Evolutionary conservation across 2,888 invertebrate species (phyloP), one percentile per base, ranked within the genome.

Genomic region (Argyra leucocephala): DNA sequence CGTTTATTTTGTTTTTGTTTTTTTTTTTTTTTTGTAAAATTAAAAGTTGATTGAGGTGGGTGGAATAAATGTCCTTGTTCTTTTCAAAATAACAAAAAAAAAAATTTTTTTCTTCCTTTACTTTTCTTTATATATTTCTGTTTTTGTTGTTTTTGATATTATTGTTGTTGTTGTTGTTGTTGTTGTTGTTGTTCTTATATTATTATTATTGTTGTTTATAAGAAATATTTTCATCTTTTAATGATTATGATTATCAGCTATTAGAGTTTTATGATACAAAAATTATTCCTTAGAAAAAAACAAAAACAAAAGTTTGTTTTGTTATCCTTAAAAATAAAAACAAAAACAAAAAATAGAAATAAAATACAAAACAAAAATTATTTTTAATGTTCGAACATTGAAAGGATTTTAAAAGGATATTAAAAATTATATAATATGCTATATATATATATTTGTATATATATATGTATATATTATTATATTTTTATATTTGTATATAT

Each of bases 351-450:
- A 48, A 48, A 18, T 2, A 18, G 2, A 31, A 31, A 31, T 48
- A 48, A 12, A 18, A 12, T 37, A 26, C 26, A 37, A 37, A 15
- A 37, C 5, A 15, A 37, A 37, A 18, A 12, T 48, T 15, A 5
- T 48, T 48, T 12, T 48, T 48, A 48, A 48, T 48, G 48, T 48
- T 48, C 15, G 48, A 48, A 48, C 48, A 48, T 48, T 48, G 48
- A 48, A 48, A 48, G 48, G 48, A 48, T 48, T 48, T 48, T 48
- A 48, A 48, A 48, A 48, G 48, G 9, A 48, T 48, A 48, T 48
- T 48, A 48, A 48, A 48, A 48, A 48, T 48, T 48, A 48, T 48
- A 18, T 18, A 18, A 48, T 15, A 48, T 48, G 6, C 48, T n/a
- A 48, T 48, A 15, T 48, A 48, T 18, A 31, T 31, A 12, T 31